A percentile compares a stretch with the other conserved stretches of the same genome.
Evolutionary conservation across 2,888 invertebrate genomes (phyloP).

Genomic region (Caenorhabditis sp.): DNA sequence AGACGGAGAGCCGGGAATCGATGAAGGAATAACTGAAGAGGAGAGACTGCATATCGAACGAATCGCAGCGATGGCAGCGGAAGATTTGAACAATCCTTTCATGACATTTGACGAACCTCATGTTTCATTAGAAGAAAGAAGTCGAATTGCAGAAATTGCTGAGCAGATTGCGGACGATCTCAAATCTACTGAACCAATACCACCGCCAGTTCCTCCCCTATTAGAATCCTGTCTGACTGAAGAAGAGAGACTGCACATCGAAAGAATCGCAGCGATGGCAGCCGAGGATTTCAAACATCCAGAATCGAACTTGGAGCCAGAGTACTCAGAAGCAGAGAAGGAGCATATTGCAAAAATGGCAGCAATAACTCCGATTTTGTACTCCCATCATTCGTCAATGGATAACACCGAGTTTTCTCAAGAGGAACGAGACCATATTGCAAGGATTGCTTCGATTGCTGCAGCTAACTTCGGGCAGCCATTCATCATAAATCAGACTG

Average conservation of each 20-base stretch:
- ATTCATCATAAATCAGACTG: background rate
- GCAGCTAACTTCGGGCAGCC: slow-evolving; percentile 4
- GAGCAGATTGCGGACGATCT: slow-evolving; percentile 39
- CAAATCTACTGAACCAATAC: background rate
- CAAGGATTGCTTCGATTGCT: slow-evolving; percentile 17
- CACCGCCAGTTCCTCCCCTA: background rate
- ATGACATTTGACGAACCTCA: slow-evolving; percentile 5
- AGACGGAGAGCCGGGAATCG: background rate
- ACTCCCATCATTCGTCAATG: background rate
- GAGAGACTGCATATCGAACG: slow-evolving; percentile 60
- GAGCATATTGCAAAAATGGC: slow-evolving; percentile 60
- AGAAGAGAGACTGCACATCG: slow-evolving; percentile 67
- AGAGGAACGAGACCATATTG: slow-evolving; percentile 39
- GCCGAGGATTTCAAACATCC: slow-evolving; percentile 16
- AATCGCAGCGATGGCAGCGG: slow-evolving; percentile 57
- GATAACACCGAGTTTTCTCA: slow-evolving; percentile 14
- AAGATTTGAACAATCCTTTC: slow-evolving; percentile 4
- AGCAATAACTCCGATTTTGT: slow-evolving; percentile 13
- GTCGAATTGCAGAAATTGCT: slow-evolving; percentile 61
- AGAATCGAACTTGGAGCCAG: slow-evolving; percentile 14
- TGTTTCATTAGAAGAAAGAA: slow-evolving; percentile 55
- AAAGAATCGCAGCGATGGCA: slow-evolving; percentile 57
- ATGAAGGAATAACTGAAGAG: slow-evolving; percentile 16
- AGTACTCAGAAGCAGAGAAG: slow-evolving; percentile 62
- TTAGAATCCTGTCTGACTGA: slow-evolving; percentile 48